phyloP scores from a whole-genome alignment of 2,888 invertebrate genomes.

The Nipponacmea schrenckii region DNA sequence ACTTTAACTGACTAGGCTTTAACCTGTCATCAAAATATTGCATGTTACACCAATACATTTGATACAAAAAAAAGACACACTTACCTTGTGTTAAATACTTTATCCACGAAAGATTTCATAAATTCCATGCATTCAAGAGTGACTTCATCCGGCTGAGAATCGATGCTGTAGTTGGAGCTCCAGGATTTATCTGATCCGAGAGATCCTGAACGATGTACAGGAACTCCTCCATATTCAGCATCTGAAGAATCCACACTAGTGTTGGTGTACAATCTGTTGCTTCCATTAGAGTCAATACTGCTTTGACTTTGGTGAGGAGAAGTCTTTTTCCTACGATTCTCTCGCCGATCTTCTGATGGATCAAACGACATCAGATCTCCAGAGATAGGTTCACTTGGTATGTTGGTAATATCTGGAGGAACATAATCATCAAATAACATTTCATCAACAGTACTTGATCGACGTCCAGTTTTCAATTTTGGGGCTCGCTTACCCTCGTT shows the following conservation, averaged over 20 bases:
- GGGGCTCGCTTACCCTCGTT: conserved; percentile 34
- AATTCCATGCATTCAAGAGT: conserved; percentile 73
- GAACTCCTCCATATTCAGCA: conserved; percentile 52
- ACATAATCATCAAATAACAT: conserved; percentile 62
- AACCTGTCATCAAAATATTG: no score
- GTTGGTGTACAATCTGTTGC: conserved; percentile 17
- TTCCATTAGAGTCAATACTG: conserved; percentile 44
- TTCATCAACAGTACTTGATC: conserved; percentile 61
- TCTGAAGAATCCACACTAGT: conserved; percentile 58
- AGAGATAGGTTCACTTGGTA: conserved; percentile 35
- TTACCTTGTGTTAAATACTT: conserved; percentile 73
- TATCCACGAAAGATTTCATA: conserved; percentile 77
- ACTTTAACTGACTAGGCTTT: no score
- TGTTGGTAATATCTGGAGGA: conserved; percentile 34
- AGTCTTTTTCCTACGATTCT: conserved; percentile 23
- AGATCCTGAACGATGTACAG: conserved; percentile 48
- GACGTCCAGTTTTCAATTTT: conserved; percentile 44
- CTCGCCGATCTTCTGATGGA: conserved; percentile 36
- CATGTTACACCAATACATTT: no score
- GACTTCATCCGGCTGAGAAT: conserved; percentile 71
- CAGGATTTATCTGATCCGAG: conserved; percentile 58
- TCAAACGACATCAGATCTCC: conserved; percentile 59
- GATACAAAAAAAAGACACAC: no score
- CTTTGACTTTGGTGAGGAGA: conserved; percentile 40
- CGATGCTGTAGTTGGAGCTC: conserved; percentile 59